A percentile compares a stretch with the other conserved stretches of the same genome.
Conservation (phyloP, 2,797 vertebrate genomes). For the Mareca penelope region DNA sequence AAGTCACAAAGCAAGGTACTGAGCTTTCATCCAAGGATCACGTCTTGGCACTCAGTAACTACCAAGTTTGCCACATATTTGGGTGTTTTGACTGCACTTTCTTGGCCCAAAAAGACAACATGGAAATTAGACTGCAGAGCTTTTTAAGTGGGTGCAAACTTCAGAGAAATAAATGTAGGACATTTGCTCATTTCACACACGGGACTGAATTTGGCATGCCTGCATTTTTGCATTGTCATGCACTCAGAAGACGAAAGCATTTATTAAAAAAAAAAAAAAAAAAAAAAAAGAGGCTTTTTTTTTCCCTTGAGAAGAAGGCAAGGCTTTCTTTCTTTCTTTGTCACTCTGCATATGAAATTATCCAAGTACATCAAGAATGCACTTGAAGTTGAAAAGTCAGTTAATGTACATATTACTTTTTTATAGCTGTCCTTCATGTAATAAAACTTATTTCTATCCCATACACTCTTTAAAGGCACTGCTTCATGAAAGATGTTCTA, state of each 20-base stretch:
- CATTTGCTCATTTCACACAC: not conserved
- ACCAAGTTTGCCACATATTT: not conserved
- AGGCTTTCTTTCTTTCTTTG: not conserved
- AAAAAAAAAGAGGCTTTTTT: too few species aligned
- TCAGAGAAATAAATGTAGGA: not conserved
- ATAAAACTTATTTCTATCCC: not conserved
- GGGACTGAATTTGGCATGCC: not conserved
- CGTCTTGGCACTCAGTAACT: not conserved
- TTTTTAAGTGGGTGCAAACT: not conserved
- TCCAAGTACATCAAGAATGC: not conserved
- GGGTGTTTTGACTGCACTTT: not conserved
- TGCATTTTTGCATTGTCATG: not conserved
- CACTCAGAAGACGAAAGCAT: slow-evolving; percentile 7
- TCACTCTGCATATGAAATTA: not conserved
- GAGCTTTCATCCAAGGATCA: not conserved
- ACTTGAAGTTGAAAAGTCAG: slow-evolving; percentile 4
- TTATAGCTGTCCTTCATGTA: not conserved
- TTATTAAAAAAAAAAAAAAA: not conserved
- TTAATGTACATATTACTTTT: not conserved
- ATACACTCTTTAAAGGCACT: not conserved
- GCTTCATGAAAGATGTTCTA: not conserved
- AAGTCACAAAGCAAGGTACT: not conserved
- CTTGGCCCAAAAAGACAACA: not conserved
- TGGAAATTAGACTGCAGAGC: not conserved
- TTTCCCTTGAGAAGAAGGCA: not conserved